Conservation (phyloP, 2,888 invertebrate genomes). For the Lissocephala sabroskyi region DNA sequence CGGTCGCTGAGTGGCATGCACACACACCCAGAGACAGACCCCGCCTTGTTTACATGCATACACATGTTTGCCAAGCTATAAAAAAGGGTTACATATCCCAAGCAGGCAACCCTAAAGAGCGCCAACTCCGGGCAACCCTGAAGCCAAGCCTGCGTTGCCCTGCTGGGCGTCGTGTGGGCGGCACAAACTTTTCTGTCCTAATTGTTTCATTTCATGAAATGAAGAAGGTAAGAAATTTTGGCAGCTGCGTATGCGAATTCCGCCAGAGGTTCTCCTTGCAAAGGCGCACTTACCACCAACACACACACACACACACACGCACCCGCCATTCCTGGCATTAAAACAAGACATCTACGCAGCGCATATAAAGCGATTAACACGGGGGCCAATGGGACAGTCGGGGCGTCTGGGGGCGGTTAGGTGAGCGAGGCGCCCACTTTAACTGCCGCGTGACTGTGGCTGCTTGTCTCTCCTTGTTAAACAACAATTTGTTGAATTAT, state of each 20-base stretch:
- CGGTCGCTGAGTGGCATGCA: constrained; percentile 7
- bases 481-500: constrained; percentile 65
- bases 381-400: constrained; percentile 29
- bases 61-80: constrained; percentile 60
- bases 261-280: constrained; percentile 56
- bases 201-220: constrained; percentile 64
- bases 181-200: constrained; percentile 63
- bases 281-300: too few species aligned
- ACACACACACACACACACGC: constrained; percentile 11
- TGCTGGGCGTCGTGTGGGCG: too few species aligned
- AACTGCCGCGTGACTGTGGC: constrained; percentile 48
- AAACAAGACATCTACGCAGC: constrained; percentile 57
- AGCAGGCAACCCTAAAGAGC: constrained; percentile 27
- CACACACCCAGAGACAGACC: constrained; percentile 5
- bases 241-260: constrained; percentile 63
- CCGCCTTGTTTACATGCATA: constrained; percentile 45
- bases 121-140: constrained; percentile 16
- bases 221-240: constrained; percentile 65
- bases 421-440: constrained; percentile 23
- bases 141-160: too few species aligned
- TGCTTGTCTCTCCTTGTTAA: constrained; percentile 53
- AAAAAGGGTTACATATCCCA: constrained; percentile 62
- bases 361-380: constrained; percentile 65
- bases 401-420: neutral
- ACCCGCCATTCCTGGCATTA: constrained; percentile 39